These are phyloP conservation scores for Hoplodrina blanda DNA, from an alignment of 2,888 invertebrate genomes.

Conservation along the genomic window DNA sequence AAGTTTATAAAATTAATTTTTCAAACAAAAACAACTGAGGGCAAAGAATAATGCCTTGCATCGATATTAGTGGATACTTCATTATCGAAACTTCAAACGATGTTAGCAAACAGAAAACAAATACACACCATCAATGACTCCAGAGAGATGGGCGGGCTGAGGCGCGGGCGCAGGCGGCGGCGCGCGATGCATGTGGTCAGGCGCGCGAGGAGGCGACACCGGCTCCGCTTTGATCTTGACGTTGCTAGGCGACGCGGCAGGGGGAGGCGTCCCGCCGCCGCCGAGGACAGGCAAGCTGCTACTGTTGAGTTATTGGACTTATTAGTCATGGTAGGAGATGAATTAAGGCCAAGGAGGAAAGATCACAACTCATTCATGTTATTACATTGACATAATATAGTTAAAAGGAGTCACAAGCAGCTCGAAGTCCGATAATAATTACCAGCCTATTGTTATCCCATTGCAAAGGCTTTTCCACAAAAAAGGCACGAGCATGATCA, in stretches of 20 bases:
- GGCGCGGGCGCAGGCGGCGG: conserved; percentile 85
- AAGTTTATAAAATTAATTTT: neutral
- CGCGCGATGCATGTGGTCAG: conserved; percentile 91
- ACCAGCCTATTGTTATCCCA: too few relatives aligned
- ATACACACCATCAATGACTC: conserved; percentile 85
- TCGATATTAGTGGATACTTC: neutral
- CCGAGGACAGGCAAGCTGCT: conserved; percentile 95
- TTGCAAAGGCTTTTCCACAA: too few relatives aligned
- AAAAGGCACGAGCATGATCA: too few relatives aligned
- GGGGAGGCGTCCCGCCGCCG: conserved; percentile 92
- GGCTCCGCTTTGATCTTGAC: conserved; percentile 98
- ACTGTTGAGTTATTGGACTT: conserved; percentile 65
- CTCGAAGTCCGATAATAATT: too few relatives aligned
- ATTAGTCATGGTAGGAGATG: conserved; percentile 24
- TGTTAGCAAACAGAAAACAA: conserved; percentile 12
- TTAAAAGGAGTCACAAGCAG: neutral
- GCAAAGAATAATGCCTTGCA: conserved; percentile 1
- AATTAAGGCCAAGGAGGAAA: neutral
- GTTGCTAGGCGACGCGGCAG: conserved; percentile 94
- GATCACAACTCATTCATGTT: neutral
- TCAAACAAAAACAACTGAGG: neutral
- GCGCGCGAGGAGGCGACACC: conserved; percentile 97
- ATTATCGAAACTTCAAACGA: neutral
- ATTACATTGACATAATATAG: neutral
- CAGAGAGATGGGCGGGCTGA: conserved; percentile 86